Evolutionary conservation across 2,888 invertebrate genomes (phyloP), one percentile per base, ranked within the genome.

Genomic region (Caenorhabditis sp.): DNA sequence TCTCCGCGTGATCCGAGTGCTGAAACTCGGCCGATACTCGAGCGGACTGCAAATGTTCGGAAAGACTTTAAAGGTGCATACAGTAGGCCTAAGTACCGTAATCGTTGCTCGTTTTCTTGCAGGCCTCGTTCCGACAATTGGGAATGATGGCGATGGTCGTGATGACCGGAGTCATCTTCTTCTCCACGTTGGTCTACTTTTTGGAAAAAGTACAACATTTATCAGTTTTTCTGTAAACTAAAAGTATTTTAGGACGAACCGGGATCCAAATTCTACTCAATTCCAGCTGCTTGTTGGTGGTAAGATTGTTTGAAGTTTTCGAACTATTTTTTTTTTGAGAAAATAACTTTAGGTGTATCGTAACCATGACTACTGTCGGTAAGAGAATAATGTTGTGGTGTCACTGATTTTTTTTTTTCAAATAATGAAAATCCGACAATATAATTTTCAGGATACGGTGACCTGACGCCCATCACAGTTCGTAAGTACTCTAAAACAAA

Each of bases 131-230:
- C 78, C 79, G 86, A 15, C 85, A 86, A 72, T 63, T 87, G 22
- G 84, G 84, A 39, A 87, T 87, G 87, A 86, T 87, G 86, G 85
- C 84, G 5, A 86, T 87, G 84, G 87, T 87, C 8, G 85, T 87
- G 22, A 65, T 83, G 62, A 87, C 87, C 5, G 86, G 87, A 9
- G 86, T 87, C 48, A 85, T 87, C 24, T 86, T 87, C 81, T 87
- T 87, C 80, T 82, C 83, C 7, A 86, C 87, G 9, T 70, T 87
- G 9, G 83, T 87, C 24, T 87, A 87, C 68, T 87, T 85, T 61
- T 66, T 87, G 9, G 87, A 87, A 58, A 87, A 87, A 26, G 55
- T 56, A n/a, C n/a, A n/a, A n/a, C n/a, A n/a, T n/a, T n/a, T n/a
- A n/a, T n/a, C n/a, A n/a, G n/a, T n/a, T n/a, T n/a, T n/a, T n/a